Conservation (phyloP, 2,797 vertebrate genomes). For the Phaenicophaeus curvirostris region DNA sequence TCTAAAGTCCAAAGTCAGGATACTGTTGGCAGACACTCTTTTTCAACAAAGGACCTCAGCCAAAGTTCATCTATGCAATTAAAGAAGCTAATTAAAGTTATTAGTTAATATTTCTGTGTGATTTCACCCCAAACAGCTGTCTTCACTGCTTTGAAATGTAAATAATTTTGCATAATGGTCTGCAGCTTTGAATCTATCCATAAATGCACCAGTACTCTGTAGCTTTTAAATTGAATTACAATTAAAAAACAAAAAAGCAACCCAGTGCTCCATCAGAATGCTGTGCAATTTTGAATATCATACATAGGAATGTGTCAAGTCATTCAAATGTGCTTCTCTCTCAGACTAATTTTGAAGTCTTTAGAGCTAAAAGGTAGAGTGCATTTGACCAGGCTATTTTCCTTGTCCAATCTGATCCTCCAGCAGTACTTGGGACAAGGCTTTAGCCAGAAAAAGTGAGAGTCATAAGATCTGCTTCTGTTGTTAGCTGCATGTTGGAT, state of each 20-base stretch:
- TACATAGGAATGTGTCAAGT: not conserved
- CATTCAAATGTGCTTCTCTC: not conserved
- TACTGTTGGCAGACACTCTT: not conserved
- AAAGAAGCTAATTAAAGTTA: constrained; percentile 60
- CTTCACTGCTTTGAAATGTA: constrained; percentile 64
- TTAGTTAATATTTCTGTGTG: constrained; percentile 60
- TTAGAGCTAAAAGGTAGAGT: not conserved
- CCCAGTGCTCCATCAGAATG: fast-evolving
- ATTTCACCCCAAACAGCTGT: constrained; percentile 29
- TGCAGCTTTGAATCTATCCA: constrained; percentile 13
- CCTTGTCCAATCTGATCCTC: not conserved
- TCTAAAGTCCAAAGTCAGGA: not conserved
- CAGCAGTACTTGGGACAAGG: not conserved
- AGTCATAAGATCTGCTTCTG: not conserved
- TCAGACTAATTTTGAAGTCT: not conserved
- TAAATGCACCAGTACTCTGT: not conserved
- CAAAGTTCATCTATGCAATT: constrained; percentile 51
- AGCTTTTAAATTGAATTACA: not conserved
- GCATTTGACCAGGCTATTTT: not conserved
- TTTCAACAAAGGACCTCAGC: constrained; percentile 29
- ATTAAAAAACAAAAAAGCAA: not conserved
- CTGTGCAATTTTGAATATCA: not conserved
- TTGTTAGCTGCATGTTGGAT: not conserved
- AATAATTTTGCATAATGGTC: constrained; percentile 30
- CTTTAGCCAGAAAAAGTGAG: not conserved